Evolutionary conservation across 2,113 vertebrate genomes (phyloP).

Genomic region (Willisornis vidua): DNA sequence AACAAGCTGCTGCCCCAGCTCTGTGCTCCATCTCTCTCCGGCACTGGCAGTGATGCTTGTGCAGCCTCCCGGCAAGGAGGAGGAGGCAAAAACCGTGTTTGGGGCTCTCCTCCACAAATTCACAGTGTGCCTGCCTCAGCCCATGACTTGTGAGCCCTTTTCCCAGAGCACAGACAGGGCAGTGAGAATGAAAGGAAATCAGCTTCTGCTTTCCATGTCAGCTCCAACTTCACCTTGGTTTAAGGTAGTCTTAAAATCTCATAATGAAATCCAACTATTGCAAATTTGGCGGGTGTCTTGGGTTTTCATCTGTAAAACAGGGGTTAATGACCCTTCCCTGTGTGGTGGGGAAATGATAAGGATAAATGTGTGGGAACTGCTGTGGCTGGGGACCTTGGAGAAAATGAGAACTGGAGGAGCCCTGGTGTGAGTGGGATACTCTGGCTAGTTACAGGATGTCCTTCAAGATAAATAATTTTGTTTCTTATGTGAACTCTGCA

Average conservation of each 20-base stretch:
- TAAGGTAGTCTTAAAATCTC: background rate
- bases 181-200: background rate
- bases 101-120: background rate
- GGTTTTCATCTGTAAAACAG: background rate
- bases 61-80: background rate
- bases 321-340: background rate
- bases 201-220: background rate
- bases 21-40: background rate
- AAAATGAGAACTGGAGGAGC: constrained; percentile 22
- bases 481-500: background rate
- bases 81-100: background rate
- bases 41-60: accelerated
- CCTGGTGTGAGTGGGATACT: background rate
- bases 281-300: background rate
- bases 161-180: background rate
- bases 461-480: constrained; percentile 35
- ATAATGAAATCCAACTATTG: background rate
- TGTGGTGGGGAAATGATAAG: background rate
- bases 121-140: background rate
- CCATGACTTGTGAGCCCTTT: background rate
- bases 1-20: background rate
- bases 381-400: background rate
- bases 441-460: constrained; percentile 16
- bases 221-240: background rate
- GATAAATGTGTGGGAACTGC: background rate